phyloP scores from a whole-genome alignment of 2,888 invertebrate species.

The Dryomyza anilis region DNA sequence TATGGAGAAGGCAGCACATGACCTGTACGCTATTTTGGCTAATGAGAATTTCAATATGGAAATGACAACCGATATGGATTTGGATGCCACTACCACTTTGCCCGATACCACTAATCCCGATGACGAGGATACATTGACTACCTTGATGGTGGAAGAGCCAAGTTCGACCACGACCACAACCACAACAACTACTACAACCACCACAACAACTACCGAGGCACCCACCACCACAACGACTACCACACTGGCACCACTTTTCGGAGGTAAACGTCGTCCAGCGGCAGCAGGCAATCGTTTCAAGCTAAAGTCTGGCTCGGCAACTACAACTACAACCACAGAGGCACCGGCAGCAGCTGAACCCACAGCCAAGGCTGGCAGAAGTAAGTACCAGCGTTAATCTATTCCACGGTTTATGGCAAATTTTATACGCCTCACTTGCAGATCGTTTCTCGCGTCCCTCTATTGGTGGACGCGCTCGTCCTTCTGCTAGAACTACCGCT shows the following conservation, averaged over 20 bases:
- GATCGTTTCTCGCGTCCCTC: slow-evolving; percentile 60
- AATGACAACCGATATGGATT: slow-evolving; percentile 56
- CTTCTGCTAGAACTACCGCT: slow-evolving; percentile 49
- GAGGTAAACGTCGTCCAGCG: slow-evolving; percentile 47
- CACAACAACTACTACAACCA: slow-evolving; percentile 62
- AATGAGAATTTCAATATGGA: slow-evolving; percentile 68
- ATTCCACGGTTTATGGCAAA: not conserved
- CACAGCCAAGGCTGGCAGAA: slow-evolving; percentile 51
- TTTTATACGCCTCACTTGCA: not conserved
- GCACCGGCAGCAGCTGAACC: slow-evolving; percentile 59
- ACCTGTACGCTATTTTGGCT: slow-evolving; percentile 79
- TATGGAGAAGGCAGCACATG: slow-evolving; percentile 83
- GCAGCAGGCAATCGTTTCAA: slow-evolving; percentile 59
- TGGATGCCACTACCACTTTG: slow-evolving; percentile 49
- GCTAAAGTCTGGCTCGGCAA: slow-evolving; percentile 55
- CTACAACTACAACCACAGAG: slow-evolving; percentile 62
- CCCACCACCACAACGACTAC: slow-evolving; percentile 63
- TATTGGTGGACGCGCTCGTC: slow-evolving; percentile 53
- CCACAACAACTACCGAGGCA: slow-evolving; percentile 66
- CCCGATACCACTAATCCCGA: slow-evolving; percentile 57
- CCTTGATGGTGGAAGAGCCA: slow-evolving; percentile 61
- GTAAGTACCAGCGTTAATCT: slow-evolving; percentile 38
- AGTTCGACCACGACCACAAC: slow-evolving; percentile 65
- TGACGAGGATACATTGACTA: slow-evolving; percentile 49
- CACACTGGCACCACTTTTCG: slow-evolving; percentile 50